Evolutionary conservation across 2,888 invertebrate species (phyloP).

Genomic region (Lingula anatina): DNA sequence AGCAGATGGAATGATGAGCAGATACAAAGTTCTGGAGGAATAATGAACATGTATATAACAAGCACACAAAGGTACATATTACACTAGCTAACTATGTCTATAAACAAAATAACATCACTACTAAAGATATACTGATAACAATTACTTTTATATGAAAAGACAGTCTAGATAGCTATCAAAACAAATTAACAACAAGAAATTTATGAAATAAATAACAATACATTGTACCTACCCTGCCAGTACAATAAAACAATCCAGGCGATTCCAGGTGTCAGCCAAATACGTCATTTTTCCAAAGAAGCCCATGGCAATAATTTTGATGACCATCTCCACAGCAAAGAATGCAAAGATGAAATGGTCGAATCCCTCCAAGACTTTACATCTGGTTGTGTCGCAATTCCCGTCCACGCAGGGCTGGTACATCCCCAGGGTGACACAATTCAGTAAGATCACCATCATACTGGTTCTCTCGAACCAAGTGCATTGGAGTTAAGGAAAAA

Average conservation of each 20-base stretch:
- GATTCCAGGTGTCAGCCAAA: constrained; percentile 97
- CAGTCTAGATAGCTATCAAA: too few species aligned
- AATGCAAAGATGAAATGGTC: constrained; percentile 98
- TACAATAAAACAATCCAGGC: constrained; percentile 96
- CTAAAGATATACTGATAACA: too few species aligned
- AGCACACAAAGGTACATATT: too few species aligned
- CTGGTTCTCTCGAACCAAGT: constrained; percentile 99
- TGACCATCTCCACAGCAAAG: constrained; percentile 95
- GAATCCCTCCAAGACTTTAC: constrained; percentile 69
- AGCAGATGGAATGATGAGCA: too few species aligned
- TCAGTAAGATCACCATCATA: constrained; percentile 95
- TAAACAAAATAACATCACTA: too few species aligned
- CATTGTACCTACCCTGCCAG: constrained; percentile 74
- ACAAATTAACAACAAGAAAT: too few species aligned
- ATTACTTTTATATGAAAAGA: too few species aligned
- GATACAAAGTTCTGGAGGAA: too few species aligned
- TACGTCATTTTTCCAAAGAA: constrained; percentile 85
- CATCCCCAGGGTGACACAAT: constrained; percentile 98
- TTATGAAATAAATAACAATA: too few species aligned
- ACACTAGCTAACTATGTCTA: too few species aligned
- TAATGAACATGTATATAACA: too few species aligned
- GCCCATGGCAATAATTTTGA: constrained; percentile 98
- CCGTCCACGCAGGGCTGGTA: constrained; percentile 92
- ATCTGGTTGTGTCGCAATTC: constrained; percentile 60
- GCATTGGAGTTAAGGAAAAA: constrained; percentile 43